phyloP scores from a whole-genome alignment of 2,888 invertebrate genomes.

The Ennomos erosarius region DNA sequence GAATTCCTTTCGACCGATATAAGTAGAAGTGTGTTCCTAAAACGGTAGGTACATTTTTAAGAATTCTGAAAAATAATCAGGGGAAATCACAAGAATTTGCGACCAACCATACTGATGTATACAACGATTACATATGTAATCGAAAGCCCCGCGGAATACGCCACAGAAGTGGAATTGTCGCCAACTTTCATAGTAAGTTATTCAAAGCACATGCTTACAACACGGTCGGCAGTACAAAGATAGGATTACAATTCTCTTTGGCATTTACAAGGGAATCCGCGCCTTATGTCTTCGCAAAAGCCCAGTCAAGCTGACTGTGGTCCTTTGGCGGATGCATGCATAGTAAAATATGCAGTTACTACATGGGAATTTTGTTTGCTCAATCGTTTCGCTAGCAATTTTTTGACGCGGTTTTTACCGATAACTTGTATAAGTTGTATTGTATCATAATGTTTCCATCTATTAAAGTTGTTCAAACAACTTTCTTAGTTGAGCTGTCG shows the following conservation, averaged over 20 bases:
- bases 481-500: conserved; percentile 36
- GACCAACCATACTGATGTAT: conserved; percentile 10
- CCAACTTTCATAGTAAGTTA: conserved; percentile 72
- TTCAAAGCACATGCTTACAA: conserved; percentile 67
- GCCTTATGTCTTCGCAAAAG: conserved; percentile 44
- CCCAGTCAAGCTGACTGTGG: conserved; percentile 13
- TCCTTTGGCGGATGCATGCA: conserved; percentile 20
- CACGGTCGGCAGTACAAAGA: conserved; percentile 54
- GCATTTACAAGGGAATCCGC: conserved; percentile 44
- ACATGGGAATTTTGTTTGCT: conserved; percentile 49
- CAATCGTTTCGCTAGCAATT: conserved; percentile 36
- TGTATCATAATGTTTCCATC: conserved; percentile 21
- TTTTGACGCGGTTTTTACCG: conserved; percentile 31
- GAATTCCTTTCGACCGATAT: background rate
- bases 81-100: background rate
- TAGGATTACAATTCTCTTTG: conserved; percentile 50
- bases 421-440: conserved; percentile 26
- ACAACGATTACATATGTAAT: conserved; percentile 31
- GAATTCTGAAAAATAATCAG: background rate
- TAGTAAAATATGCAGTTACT: conserved; percentile 34
- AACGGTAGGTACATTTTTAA: background rate
- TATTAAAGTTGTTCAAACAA: conserved; percentile 32
- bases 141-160: conserved; percentile 61
- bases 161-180: conserved; percentile 52
- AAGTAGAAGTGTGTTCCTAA: too few species aligned